A percentile compares a stretch with the other conserved stretches of the same genome.
These are phyloP conservation scores for Mesitornis unicolor DNA, from an alignment of 2,113 vertebrate genomes.

Conservation along the genomic window DNA sequence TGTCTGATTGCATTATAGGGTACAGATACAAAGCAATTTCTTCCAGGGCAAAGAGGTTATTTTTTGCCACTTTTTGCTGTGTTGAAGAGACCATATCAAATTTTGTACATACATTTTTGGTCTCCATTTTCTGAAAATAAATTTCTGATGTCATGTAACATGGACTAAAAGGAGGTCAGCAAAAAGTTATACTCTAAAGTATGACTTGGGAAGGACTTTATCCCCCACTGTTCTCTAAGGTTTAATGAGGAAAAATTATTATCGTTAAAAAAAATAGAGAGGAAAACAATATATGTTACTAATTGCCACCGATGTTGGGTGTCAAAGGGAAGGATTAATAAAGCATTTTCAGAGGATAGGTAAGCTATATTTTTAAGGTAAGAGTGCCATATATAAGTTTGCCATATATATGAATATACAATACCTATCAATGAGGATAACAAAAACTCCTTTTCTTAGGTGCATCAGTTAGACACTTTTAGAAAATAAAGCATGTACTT, in stretches of 20 bases:
- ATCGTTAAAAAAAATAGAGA: not conserved
- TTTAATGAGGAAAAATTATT: not conserved
- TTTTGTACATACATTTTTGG: not conserved
- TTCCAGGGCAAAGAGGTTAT: not conserved
- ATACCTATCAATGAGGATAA: not conserved
- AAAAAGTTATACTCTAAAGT: not conserved
- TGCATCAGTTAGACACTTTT: not conserved
- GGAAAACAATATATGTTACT: not conserved
- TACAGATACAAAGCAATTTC: not conserved
- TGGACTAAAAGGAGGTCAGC: not conserved
- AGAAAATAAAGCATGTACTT: not conserved
- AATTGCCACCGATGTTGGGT: not conserved
- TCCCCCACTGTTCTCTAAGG: not conserved
- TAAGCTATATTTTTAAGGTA: not conserved
- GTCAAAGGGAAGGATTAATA: not conserved
- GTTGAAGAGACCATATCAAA: not conserved
- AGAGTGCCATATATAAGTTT: not conserved
- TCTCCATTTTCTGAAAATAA: not conserved
- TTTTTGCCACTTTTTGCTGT: not conserved
- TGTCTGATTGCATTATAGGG: not conserved
- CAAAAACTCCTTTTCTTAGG: not conserved
- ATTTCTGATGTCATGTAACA: not conserved
- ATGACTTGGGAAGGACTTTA: not conserved
- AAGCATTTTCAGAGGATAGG: not conserved
- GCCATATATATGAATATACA: not conserved